A percentile compares a stretch with the other conserved stretches of the same genome.
These are phyloP conservation scores for Vidua macroura DNA, from an alignment of 2,113 vertebrate species.

Conservation along the genomic window DNA sequence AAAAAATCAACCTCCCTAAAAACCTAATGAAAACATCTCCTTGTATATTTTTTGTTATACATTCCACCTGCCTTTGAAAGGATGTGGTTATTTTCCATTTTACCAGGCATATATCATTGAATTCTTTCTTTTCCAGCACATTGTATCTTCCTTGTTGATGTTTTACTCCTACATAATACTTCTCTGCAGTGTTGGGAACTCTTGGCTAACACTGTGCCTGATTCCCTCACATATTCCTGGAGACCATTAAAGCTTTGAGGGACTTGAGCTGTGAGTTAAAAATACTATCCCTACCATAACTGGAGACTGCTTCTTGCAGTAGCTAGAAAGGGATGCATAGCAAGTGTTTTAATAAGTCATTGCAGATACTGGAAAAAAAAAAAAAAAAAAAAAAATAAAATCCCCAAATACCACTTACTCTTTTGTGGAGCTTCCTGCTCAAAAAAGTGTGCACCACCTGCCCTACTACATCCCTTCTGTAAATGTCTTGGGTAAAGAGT, in stretches of 20 bases:
- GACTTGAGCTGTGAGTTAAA: neutral
- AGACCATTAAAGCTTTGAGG: neutral
- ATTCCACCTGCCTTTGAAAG: neutral
- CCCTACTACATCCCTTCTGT: neutral
- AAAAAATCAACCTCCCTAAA: neutral
- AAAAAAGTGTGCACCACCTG: rapidly evolving
- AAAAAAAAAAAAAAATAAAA: neutral
- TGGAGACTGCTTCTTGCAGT: neutral
- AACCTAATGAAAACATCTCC: neutral
- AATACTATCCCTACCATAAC: neutral
- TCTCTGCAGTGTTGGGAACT: neutral
- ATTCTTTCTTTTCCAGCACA: neutral
- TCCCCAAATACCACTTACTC: neutral
- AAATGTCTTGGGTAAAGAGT: neutral
- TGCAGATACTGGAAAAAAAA: neutral
- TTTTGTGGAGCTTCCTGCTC: neutral
- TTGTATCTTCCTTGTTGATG: neutral
- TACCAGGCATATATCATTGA: neutral
- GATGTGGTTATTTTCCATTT: neutral
- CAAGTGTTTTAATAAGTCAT: neutral
- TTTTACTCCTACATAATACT: neutral
- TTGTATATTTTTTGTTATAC: neutral
- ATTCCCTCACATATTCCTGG: neutral
- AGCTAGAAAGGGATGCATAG: neutral
- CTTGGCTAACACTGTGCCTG: neutral